phyloP scores from a whole-genome alignment of 2,113 vertebrate species.

The Hippocampus mohnikei region DNA sequence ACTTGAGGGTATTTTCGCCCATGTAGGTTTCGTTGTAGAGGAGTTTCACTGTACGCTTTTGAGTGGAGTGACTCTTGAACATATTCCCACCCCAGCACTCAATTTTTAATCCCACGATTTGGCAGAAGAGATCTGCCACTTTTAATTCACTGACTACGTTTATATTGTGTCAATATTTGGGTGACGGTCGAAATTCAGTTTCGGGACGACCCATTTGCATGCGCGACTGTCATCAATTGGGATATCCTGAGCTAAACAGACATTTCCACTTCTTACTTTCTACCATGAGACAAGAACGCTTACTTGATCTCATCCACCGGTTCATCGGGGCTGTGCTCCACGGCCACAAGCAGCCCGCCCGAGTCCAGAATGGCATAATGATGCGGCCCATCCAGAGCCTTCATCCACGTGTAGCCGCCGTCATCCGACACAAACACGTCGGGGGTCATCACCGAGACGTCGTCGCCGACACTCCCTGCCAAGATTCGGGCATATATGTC shows the following conservation, averaged over 20 bases:
- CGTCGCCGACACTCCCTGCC: constrained; percentile 87
- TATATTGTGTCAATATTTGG: too few species aligned
- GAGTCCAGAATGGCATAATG: constrained; percentile 92
- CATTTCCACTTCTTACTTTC: too few species aligned
- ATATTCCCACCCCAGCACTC: not conserved
- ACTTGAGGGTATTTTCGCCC: too few species aligned
- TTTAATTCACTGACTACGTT: not conserved
- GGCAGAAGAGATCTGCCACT: not conserved
- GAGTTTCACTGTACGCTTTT: too few species aligned
- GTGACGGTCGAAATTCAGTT: too few species aligned
- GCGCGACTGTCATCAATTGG: too few species aligned
- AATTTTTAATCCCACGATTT: not conserved
- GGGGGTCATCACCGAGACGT: constrained; percentile 81
- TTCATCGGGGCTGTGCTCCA: constrained; percentile 73
- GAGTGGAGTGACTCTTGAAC: too few species aligned
- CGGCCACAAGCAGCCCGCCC: constrained; percentile 88
- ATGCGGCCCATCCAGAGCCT: constrained; percentile 85
- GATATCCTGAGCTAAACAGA: too few species aligned
- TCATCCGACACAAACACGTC: constrained; percentile 93
- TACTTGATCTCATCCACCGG: constrained; percentile 82
- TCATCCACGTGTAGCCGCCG: constrained; percentile 87
- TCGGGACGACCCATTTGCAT: too few species aligned
- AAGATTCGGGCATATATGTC: not conserved
- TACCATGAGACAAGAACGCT: constrained; percentile 23
- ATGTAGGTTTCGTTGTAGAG: too few species aligned